Percentiles rank a stretch among this genome's conserved stretches.
These are phyloP conservation scores for Pycnonotus jocosus DNA, from an alignment of 2,113 vertebrate genomes.

Conservation along the genomic window DNA sequence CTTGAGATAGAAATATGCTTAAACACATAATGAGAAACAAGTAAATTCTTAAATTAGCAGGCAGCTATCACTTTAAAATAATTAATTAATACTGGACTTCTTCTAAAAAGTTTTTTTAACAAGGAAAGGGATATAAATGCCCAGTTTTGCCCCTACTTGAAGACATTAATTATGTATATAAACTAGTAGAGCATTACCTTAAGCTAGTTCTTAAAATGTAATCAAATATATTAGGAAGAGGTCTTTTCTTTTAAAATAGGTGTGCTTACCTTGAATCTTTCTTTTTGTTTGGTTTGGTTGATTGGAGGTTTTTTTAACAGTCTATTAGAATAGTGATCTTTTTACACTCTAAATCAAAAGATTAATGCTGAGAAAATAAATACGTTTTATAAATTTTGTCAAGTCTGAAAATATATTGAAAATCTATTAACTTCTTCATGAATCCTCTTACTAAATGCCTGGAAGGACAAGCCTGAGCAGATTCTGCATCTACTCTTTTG, in stretches of 20 bases:
- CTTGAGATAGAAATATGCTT: background rate
- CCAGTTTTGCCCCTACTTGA: background rate
- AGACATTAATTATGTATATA: background rate
- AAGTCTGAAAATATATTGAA: background rate
- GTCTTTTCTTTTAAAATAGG: background rate
- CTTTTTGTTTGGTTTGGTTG: accelerated
- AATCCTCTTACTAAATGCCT: background rate
- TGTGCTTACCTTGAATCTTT: background rate
- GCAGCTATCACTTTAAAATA: background rate
- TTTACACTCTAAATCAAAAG: background rate
- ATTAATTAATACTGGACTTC: background rate
- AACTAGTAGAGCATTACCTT: background rate
- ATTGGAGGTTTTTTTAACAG: accelerated
- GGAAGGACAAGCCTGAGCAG: background rate
- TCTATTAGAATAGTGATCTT: background rate
- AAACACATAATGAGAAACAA: background rate
- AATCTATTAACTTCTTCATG: background rate
- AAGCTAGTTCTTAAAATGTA: background rate
- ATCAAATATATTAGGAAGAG: background rate
- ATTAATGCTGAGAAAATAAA: background rate
- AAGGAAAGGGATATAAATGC: background rate
- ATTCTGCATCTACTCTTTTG: background rate
- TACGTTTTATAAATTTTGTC: background rate
- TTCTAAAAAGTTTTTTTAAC: background rate
- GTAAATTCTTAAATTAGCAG: background rate